Evolutionary conservation across 1,140 invertebrate species (phyloP), one percentile per base, ranked within the genome.

Genomic region (Drosophila rufa): DNA sequence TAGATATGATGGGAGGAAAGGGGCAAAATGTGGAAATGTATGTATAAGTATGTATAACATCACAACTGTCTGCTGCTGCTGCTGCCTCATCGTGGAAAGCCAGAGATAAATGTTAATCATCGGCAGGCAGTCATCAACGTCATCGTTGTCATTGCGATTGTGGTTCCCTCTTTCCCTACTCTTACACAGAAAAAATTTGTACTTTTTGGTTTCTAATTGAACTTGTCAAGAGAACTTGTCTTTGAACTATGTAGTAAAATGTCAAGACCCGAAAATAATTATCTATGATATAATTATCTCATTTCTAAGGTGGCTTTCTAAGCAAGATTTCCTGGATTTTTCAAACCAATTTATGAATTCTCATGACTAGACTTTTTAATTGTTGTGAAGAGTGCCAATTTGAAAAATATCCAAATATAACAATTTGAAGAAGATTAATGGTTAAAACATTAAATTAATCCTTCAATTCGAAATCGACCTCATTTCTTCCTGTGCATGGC

Each of bases 71-170:
- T 45, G 66, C 56, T 60, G 66, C 42, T 59, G 55, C 48, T 75
- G 68, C 51, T 47, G 50, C 55, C 45, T 78, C 64, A 71, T 71
- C 60, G 47, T 58, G 62, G 80, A 82, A 79, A 80, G 81, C 66
- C 50, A 57, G 40, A 79, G 66, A 86, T 51, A 87, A 87, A 82
- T 77, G 77, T 84, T 80, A 80, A 83, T 83, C 81, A 83, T 75
- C 45, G 40, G 40, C 33, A 53, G 47, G 43, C 53, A 67, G 59
- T 68, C 75, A 69, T 79, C 80, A 71, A 68, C 77, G 64, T 79
- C 71, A 76, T 80, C 79, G 61, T 57, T 70, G 61, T 73, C 79
- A 81, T 65, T 82, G 80, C 81, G 59, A 81, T 66, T 82, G 83
- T 55, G 64, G 62, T 66, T 71, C 30, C 75, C 64, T 74, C 33